Evolutionary conservation across 2,113 vertebrate genomes (phyloP).

Genomic region (Ifrita kowaldi): DNA sequence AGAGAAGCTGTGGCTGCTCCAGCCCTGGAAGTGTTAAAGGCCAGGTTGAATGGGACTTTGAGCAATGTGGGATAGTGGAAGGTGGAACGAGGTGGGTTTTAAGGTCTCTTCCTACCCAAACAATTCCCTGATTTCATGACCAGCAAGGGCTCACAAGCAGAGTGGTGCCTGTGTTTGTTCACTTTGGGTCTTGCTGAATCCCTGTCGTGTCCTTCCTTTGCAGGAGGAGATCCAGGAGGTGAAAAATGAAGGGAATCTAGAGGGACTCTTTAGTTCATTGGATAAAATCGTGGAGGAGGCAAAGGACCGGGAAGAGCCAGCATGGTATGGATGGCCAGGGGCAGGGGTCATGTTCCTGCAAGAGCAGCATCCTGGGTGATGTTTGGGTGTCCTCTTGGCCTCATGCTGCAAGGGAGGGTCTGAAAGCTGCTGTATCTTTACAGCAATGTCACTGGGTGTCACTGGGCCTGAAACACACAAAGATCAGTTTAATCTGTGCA

Average conservation of each 20-base stretch:
- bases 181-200: background rate
- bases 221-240: conserved; percentile 75
- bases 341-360: rapidly evolving
- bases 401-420: background rate
- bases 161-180: rapidly evolving
- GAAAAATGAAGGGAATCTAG: conserved; percentile 74
- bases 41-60: background rate
- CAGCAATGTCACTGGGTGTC: rapidly evolving
- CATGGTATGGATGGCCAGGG: conserved; percentile 49
- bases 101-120: background rate
- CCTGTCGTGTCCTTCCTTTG: background rate
- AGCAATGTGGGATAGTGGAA: rapidly evolving
- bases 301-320: background rate
- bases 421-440: background rate
- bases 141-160: rapidly evolving
- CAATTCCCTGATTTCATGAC: background rate
- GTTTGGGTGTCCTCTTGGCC: no score
- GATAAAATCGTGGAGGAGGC: conserved; percentile 69
- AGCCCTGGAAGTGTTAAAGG: background rate
- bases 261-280: conserved; percentile 51
- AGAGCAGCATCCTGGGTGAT: rapidly evolving
- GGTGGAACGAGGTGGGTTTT: background rate
- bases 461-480: rapidly evolving
- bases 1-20: background rate
- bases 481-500: background rate